Evolutionary conservation across 2,888 invertebrate species (phyloP).

Genomic region (Macropis europaea): DNA sequence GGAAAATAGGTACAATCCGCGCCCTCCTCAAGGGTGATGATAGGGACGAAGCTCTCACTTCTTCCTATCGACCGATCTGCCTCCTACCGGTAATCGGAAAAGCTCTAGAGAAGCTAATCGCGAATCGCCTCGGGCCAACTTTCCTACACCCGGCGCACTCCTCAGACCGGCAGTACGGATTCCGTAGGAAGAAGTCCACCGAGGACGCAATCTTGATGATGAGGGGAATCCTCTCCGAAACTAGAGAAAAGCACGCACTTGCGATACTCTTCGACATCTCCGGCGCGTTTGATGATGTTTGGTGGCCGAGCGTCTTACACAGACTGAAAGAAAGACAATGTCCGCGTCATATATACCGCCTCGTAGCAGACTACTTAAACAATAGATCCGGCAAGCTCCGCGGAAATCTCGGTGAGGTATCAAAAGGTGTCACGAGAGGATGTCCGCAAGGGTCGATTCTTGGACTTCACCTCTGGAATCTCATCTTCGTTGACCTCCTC

Average conservation of each 20-base stretch:
- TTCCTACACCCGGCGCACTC: too few relatives aligned
- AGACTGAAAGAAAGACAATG: neutral
- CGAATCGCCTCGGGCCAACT: too few relatives aligned
- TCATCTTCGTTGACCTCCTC: too few relatives aligned
- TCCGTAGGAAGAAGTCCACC: too few relatives aligned
- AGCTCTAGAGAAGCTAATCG: too few relatives aligned
- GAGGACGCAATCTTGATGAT: neutral
- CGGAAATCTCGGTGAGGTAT: neutral
- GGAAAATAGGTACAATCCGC: too few relatives aligned
- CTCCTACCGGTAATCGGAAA: too few relatives aligned
- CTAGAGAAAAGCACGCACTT: neutral
- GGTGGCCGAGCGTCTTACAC: constrained; percentile 1
- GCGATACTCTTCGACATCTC: neutral
- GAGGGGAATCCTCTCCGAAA: neutral
- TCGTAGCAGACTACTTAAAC: neutral
- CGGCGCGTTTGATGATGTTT: constrained; percentile 3
- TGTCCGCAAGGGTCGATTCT: constrained; percentile 14
- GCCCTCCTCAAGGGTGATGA: too few relatives aligned
- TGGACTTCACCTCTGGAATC: neutral
- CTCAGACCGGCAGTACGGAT: neutral
- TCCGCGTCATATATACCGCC: neutral
- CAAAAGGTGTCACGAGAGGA: neutral
- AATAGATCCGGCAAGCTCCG: neutral
- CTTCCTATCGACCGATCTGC: too few relatives aligned
- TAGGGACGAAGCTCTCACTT: too few relatives aligned